phyloP scores from a whole-genome alignment of 2,113 vertebrate species.

The Litocranius walleri region DNA sequence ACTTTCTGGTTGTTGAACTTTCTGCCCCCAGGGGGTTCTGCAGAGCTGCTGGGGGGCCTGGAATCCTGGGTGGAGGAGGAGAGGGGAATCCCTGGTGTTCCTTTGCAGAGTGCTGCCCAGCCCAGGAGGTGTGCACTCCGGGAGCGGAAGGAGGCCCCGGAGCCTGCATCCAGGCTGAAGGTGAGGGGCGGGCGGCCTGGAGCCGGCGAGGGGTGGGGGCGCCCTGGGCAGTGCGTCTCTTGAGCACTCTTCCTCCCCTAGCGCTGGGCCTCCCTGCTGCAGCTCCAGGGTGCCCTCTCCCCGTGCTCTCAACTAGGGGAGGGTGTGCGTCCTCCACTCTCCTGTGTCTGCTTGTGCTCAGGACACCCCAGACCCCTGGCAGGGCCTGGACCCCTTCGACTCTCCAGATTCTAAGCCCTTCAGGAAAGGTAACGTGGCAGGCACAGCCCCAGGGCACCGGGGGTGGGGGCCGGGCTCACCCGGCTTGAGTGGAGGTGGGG shows the following conservation, averaged over 20 bases:
- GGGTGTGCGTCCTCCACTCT: background rate
- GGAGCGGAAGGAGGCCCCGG: conserved; percentile 10
- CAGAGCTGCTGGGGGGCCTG: background rate
- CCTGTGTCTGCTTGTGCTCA: conserved; percentile 47
- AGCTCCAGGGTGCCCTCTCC: background rate
- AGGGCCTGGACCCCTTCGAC: conserved; percentile 85
- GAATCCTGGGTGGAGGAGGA: background rate
- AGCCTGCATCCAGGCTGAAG: background rate
- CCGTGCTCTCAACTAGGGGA: background rate
- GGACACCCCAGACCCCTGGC: conserved; percentile 84
- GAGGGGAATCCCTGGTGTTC: background rate
- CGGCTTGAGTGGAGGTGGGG: background rate
- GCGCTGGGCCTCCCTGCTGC: background rate
- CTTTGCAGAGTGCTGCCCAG: background rate
- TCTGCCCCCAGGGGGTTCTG: background rate
- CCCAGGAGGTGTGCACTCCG: conserved; percentile 62
- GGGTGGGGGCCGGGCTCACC: background rate
- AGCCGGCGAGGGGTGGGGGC: rapidly evolving
- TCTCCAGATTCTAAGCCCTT: conserved; percentile 81
- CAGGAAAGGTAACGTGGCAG: conserved; percentile 80
- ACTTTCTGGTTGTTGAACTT: background rate
- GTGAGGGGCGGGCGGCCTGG: background rate
- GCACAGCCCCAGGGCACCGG: rapidly evolving
- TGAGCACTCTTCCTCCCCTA: background rate
- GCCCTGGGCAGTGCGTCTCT: background rate